Percentiles rank a stretch among this genome's conserved stretches.
phyloP scores from a whole-genome alignment of 1,140 invertebrate species.

The Neodiprion fabricii region DNA sequence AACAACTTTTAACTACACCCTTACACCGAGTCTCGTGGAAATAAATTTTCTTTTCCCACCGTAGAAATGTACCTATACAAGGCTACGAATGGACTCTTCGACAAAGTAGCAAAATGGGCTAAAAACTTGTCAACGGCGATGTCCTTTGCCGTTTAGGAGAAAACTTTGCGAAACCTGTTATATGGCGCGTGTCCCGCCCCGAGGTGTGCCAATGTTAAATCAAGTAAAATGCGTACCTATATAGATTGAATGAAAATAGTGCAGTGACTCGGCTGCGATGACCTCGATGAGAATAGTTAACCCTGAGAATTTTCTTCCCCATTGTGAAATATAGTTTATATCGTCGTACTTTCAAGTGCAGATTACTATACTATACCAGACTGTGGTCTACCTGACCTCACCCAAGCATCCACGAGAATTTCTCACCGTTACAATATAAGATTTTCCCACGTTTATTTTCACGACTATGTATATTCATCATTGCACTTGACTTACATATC shows the following conservation, averaged over 20 bases:
- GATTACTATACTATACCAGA: too few relatives aligned
- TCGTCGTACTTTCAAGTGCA: too few relatives aligned
- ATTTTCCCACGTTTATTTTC: not conserved
- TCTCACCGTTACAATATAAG: not conserved
- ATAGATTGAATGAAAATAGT: not conserved
- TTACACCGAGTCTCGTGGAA: too few relatives aligned
- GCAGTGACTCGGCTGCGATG: not conserved
- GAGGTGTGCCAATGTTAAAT: not conserved
- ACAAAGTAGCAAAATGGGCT: too few relatives aligned
- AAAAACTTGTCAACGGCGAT: too few relatives aligned
- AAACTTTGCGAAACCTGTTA: not conserved
- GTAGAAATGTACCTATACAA: too few relatives aligned
- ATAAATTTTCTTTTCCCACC: too few relatives aligned
- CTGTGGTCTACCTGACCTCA: not conserved
- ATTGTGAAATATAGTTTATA: too few relatives aligned
- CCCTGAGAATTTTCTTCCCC: not conserved
- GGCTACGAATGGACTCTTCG: too few relatives aligned
- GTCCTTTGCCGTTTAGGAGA: not conserved
- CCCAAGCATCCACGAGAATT: not conserved
- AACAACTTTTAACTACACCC: too few relatives aligned
- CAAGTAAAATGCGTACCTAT: not conserved
- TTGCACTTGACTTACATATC: constrained; percentile 6
- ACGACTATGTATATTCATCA: not conserved
- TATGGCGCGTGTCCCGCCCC: not conserved
- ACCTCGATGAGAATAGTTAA: constrained; percentile 5